Evolutionary conservation across 2,797 vertebrate genomes (phyloP).

Genomic region (Crocidura indochinensis): DNA sequence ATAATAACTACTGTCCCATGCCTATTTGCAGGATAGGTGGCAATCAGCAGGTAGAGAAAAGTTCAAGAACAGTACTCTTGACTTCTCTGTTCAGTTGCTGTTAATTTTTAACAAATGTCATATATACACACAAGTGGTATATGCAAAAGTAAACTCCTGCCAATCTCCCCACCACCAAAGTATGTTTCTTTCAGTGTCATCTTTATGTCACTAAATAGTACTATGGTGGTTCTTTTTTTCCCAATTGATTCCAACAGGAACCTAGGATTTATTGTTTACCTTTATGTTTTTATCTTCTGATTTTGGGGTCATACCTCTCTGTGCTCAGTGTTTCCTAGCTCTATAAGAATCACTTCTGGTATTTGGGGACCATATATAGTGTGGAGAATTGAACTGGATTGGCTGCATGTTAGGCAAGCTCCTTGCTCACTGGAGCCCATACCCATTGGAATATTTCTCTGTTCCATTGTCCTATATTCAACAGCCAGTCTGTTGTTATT

Average conservation of each 20-base stretch:
- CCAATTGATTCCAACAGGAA: background rate
- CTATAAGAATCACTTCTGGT: no score
- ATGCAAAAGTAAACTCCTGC: background rate
- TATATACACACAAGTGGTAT: background rate
- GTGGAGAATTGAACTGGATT: no score
- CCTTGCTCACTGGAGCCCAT: no score
- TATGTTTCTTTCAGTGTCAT: background rate
- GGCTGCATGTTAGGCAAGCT: no score
- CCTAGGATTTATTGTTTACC: background rate
- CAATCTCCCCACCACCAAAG: background rate
- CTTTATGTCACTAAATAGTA: constrained; percentile 16
- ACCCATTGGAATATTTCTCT: no score
- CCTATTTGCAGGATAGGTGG: no score
- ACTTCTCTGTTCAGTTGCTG: background rate
- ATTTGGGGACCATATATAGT: no score
- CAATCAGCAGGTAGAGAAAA: no score
- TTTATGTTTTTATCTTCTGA: no score
- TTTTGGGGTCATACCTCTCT: no score
- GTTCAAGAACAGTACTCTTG: background rate
- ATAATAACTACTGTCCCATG: no score
- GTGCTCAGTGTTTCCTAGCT: no score
- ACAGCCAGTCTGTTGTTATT: background rate
- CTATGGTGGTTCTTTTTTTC: background rate
- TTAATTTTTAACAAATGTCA: background rate
- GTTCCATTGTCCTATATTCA: background rate